A percentile compares a stretch with the other conserved stretches of the same genome.
Evolutionary conservation across 2,888 invertebrate genomes (phyloP).

Genomic region (Drosophila meridionalis): DNA sequence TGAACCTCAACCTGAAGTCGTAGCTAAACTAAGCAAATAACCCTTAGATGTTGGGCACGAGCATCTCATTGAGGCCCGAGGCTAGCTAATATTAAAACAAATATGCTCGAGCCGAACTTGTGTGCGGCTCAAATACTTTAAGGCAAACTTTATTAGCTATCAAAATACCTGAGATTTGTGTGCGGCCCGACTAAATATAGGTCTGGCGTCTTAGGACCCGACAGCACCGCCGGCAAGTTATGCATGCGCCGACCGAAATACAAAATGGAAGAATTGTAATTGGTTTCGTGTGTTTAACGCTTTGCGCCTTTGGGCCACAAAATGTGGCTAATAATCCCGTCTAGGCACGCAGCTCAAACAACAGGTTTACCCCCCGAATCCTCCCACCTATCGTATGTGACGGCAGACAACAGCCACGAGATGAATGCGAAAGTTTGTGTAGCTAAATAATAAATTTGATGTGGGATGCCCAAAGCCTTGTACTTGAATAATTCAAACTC

Average conservation of each 20-base stretch:
- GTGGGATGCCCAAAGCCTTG: background rate
- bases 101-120: conserved; percentile 59
- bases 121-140: conserved; percentile 65
- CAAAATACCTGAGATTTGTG: conserved; percentile 79
- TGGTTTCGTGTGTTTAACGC: conserved; percentile 79
- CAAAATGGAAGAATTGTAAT: conserved; percentile 61
- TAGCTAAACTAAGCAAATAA: conserved; percentile 62
- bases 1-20: background rate
- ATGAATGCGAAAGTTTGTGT: conserved; percentile 22
- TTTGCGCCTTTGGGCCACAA: conserved; percentile 51
- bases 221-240: conserved; percentile 7
- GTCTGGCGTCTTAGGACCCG: conserved; percentile 14
- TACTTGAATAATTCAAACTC: conserved; percentile 1
- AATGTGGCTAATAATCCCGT: conserved; percentile 64
- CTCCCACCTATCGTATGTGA: background rate
- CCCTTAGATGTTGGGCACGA: conserved; percentile 49
- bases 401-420: background rate
- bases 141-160: conserved; percentile 77
- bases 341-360: conserved; percentile 62
- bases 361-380: conserved; percentile 11
- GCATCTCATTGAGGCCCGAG: conserved; percentile 48
- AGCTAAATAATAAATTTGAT: conserved; percentile 24
- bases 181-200: conserved; percentile 29
- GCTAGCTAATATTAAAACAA: conserved; percentile 75
- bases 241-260: conserved; percentile 36